Evolutionary conservation across 2,797 vertebrate genomes (phyloP), one percentile per base, ranked within the genome.

Genomic region (Yasuhikotakia modesta): DNA sequence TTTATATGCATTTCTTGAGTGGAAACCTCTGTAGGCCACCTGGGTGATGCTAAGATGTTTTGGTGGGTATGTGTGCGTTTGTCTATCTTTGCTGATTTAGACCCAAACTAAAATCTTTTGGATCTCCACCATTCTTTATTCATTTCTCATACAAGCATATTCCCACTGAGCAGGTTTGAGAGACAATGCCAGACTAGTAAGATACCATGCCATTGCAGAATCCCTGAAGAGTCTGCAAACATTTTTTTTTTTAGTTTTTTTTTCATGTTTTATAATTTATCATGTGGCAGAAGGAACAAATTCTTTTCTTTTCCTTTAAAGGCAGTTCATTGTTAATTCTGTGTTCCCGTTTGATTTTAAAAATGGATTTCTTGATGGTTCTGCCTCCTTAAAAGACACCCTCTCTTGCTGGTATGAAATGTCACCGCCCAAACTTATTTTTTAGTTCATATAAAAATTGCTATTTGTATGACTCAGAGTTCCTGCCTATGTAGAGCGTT

Each of bases 131-230:
- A 64, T 35, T 4, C 32, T 19, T 52, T 19, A 45, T 55, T 69
- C 22, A 35, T 48, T 69, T 48, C 24, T 76, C 64, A 21, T 27
- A 39, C 58, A 69, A 32, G 74, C 65, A 64, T 30, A 53, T 52
- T 64, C 13, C 19, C 30, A 39, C 58, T n/a, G 16, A 12, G 46
- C 4, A 11, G 48, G n/a, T 52, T 52, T 50, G 60, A 39, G 43
- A 53, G 8, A 6, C n/a, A 52, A 53, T 73, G 35, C 45, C 45
- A 73, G 46, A 75, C 75, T 73, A 30, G 24, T 35, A 35, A 64
- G 46, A 22, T 16, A 19, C 64, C 60, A 73, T 5, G 11, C 11
- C 27, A 35, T 14, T 72, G 55, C 2, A 64, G 65, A 74, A 14
- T 65, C 19, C 61, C 61, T 65, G 13, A 53, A 16, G 19, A 74